Percentiles rank a stretch among this genome's conserved stretches.
These are phyloP conservation scores for Manduca sexta DNA, from an alignment of 1,140 invertebrate species.

Conservation along the genomic window DNA sequence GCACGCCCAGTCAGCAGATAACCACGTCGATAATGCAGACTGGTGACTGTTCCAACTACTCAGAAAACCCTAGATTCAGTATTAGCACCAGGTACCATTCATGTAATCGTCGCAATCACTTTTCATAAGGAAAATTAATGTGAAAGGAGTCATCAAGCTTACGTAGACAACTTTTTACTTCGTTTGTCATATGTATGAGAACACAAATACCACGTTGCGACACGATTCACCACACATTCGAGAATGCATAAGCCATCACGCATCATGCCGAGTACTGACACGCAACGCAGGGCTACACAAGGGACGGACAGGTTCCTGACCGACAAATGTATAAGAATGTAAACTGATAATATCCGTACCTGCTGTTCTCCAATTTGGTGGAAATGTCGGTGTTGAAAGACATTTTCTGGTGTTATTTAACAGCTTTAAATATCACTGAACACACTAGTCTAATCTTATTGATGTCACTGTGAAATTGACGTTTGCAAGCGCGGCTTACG, in stretches of 20 bases:
- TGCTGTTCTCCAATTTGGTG: constrained; percentile 66
- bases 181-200: not conserved
- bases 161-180: constrained; percentile 3
- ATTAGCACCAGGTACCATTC: not conserved
- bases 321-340: constrained; percentile 8
- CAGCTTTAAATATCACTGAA: constrained; percentile 63
- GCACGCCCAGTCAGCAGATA: not conserved
- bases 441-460: constrained; percentile 49
- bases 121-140: constrained; percentile 4
- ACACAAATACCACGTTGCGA: not conserved
- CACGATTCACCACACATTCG: constrained; percentile 9
- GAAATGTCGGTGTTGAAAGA: constrained; percentile 68
- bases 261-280: constrained; percentile 5
- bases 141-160: constrained; percentile 10
- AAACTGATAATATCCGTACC: constrained; percentile 38
- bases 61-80: not conserved
- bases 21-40: not conserved
- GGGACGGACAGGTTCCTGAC: constrained; percentile 14
- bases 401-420: constrained; percentile 67
- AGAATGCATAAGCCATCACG: constrained; percentile 21
- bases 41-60: not conserved
- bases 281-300: constrained; percentile 15
- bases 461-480: constrained; percentile 49
- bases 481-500: constrained; percentile 42
- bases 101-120: not conserved